A percentile compares a stretch with the other conserved stretches of the same genome.
Conservation (phyloP, 2,888 invertebrate genomes). For the Oscheius sp. region DNA sequence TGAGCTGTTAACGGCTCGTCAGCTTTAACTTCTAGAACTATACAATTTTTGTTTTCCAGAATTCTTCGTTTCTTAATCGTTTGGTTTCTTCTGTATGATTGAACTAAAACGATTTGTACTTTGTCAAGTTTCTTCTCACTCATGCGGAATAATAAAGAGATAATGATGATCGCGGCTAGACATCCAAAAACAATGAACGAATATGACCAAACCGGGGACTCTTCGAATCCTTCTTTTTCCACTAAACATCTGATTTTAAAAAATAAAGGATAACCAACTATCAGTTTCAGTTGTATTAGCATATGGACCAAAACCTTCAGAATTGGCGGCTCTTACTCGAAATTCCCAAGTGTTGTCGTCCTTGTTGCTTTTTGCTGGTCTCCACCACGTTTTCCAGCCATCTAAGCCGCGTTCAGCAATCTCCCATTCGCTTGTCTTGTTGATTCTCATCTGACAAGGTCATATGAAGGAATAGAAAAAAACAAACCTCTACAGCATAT, state of each 20-base stretch:
- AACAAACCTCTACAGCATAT: slow-evolving; percentile 64
- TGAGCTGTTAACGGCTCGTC: slow-evolving; percentile 37
- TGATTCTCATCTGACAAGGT: slow-evolving; percentile 42
- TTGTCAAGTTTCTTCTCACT: background rate
- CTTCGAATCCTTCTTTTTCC: background rate
- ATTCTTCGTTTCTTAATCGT: slow-evolving; percentile 37
- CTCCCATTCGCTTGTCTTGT: slow-evolving; percentile 67
- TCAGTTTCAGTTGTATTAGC: slow-evolving; percentile 33
- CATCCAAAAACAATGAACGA: slow-evolving; percentile 21
- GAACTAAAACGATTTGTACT: background rate
- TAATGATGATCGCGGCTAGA: slow-evolving; percentile 31
- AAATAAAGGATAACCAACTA: background rate
- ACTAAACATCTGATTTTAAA: background rate
- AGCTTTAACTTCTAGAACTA: slow-evolving; percentile 51
- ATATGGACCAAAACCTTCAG: slow-evolving; percentile 68
- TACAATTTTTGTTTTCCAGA: slow-evolving; percentile 50
- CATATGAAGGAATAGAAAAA: background rate
- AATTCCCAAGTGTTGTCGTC: slow-evolving; percentile 47
- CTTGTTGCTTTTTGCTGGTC: slow-evolving; percentile 37
- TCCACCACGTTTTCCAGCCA: slow-evolving; percentile 59
- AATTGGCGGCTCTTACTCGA: slow-evolving; percentile 67
- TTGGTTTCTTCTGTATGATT: slow-evolving; percentile 30
- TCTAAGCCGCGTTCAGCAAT: slow-evolving; percentile 68
- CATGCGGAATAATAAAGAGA: slow-evolving; percentile 38
- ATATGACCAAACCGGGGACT: background rate